phyloP scores from a whole-genome alignment of 2,888 invertebrate genomes.

The Cryptocephalus primarius region DNA sequence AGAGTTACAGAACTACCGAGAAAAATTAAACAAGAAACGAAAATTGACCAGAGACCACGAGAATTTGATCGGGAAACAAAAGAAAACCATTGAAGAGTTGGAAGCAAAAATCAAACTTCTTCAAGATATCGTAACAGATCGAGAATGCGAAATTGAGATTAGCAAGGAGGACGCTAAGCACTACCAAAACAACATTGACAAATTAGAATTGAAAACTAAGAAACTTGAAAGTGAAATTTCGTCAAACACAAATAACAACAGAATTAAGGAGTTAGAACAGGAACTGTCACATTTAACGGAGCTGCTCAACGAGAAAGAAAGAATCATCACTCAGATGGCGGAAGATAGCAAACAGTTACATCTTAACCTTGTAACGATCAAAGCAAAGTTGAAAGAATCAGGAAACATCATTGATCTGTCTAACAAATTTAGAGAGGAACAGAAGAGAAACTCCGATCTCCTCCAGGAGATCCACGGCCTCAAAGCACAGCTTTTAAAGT shows the following conservation, averaged over 20 bases:
- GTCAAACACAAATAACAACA: constrained; percentile 3
- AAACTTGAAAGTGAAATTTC: constrained; percentile 4
- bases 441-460: constrained; percentile 35
- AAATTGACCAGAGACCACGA: constrained; percentile 13
- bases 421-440: constrained; percentile 45
- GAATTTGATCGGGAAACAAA: constrained; percentile 9
- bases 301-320: constrained; percentile 48
- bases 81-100: constrained; percentile 20
- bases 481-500: constrained; percentile 29
- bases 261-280: constrained; percentile 32
- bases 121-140: constrained; percentile 28
- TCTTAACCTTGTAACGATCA: constrained; percentile 40
- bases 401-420: constrained; percentile 47
- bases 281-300: constrained; percentile 47
- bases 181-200: constrained; percentile 42
- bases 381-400: constrained; percentile 31
- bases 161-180: constrained; percentile 40
- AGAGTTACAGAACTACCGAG: constrained; percentile 10
- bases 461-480: constrained; percentile 28
- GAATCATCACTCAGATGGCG: constrained; percentile 47
- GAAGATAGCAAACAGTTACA: constrained; percentile 45
- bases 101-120: constrained; percentile 21
- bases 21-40: constrained; percentile 24
- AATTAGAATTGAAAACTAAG: constrained; percentile 37
- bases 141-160: constrained; percentile 45